Conservation (phyloP, 2,888 invertebrate genomes). For the Acanthococcus lagerstroemiae region DNA sequence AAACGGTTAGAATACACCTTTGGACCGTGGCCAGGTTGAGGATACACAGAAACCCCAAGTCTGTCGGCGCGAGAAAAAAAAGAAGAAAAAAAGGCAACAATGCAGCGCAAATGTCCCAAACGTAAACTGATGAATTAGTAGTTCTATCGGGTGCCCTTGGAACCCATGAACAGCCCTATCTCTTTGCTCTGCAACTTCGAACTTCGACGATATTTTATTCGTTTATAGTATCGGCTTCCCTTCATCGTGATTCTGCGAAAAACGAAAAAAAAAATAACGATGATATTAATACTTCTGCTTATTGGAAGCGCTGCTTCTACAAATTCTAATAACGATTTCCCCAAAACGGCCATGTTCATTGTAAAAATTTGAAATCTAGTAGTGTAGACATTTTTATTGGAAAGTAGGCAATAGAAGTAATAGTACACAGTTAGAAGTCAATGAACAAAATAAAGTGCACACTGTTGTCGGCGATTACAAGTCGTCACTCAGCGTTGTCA, state of each 20-base stretch:
- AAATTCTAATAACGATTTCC: no score
- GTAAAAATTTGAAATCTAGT: no score
- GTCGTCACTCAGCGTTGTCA: no score
- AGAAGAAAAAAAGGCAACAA: slow-evolving; percentile 14
- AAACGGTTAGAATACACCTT: slow-evolving; percentile 18
- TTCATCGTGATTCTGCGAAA: not conserved
- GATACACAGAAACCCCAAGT: slow-evolving; percentile 2
- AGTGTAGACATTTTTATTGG: no score
- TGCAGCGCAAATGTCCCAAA: slow-evolving; percentile 29
- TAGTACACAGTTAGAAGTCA: no score
- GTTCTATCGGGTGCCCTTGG: not conserved
- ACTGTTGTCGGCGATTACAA: no score
- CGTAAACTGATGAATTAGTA: slow-evolving; percentile 25
- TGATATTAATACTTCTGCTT: no score
- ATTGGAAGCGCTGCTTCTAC: no score
- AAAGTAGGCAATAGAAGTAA: no score
- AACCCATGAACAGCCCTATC: not conserved
- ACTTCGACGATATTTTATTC: not conserved
- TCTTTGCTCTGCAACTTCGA: not conserved
- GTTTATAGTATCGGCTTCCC: not conserved
- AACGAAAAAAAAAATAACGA: no score
- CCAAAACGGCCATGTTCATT: no score
- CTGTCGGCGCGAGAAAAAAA: not conserved
- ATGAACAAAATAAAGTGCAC: no score
- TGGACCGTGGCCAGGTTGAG: slow-evolving; percentile 17